Evolutionary conservation across 2,888 invertebrate genomes (phyloP), one percentile per base, ranked within the genome.

Genomic region (Meteorus cinctellus): DNA sequence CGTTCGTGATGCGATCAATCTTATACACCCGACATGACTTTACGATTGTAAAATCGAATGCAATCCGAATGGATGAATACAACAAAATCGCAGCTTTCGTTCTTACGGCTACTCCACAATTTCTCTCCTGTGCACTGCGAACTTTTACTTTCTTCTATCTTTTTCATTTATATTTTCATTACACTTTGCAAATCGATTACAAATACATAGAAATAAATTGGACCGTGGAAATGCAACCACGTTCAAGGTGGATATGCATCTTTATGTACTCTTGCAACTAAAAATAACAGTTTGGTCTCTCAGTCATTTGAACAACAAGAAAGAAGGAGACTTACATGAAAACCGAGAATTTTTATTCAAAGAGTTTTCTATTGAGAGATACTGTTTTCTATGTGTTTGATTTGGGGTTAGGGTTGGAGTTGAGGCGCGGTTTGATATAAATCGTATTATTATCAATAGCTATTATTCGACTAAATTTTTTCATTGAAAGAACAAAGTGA

Each of bases 221-320:
- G 66, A 72, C 69, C 36, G 70, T 66, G 27, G 68, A 65, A 41
- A 41, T 8, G 10, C 41, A 66, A 63, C 72, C 66, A 71, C 73
- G 75, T 77, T 75, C 70, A 74, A 71, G 70, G 71, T 63, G 51
- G 75, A 73, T 62, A 71, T 62, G 68, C 67, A 45, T 41, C 41
- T 41, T 12, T 41, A 41, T 41, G 45, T 45, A 62, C 16, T 62
- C 31, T 29, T 16, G 31, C 16, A 62, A 62, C 16, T 31, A 12
- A 14, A 12, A 41, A 41, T 5, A 12, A 10, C 3, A 41, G 41
- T 5, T 41, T 41, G 8, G 6, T 41, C 8, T 41, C 12, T 41
- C 8, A 41, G 12, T 41, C 41, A 1, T 41, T 41, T 41, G 1
- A 6, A 41, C 41, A 41, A 2, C 12, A 12, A 41, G 41, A 41